Conservation (phyloP, 2,113 vertebrate genomes). For the Tinamus guttatus region DNA sequence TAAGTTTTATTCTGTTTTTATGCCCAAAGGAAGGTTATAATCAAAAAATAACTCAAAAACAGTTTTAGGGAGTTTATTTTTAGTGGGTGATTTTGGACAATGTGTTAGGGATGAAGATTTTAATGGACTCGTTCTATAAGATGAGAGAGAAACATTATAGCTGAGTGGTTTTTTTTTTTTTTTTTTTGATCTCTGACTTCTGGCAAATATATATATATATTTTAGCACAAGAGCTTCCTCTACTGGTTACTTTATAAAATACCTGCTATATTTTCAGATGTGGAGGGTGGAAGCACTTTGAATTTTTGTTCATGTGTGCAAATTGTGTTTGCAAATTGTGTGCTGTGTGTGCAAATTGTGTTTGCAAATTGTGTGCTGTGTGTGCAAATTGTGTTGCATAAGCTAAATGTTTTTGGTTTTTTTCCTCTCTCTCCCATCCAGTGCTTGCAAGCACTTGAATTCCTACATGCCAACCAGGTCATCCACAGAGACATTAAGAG, state of each 20-base stretch:
- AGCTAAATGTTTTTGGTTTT: background rate
- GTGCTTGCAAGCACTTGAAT: slow-evolving; percentile 98
- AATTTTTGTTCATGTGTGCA: background rate
- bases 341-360: background rate
- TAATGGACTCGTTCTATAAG: background rate
- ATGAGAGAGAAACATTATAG: background rate
- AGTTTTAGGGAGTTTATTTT: background rate
- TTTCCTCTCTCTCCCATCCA: slow-evolving; percentile 55
- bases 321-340: background rate
- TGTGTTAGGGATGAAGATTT: background rate
- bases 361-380: background rate
- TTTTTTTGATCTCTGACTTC: slow-evolving; percentile 11
- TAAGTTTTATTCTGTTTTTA: background rate
- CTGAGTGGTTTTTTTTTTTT: background rate
- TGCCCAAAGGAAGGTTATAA: background rate
- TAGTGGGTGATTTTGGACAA: background rate
- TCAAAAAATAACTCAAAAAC: background rate
- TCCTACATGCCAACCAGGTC: slow-evolving; percentile 97
- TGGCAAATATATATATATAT: background rate
- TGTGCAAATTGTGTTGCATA: background rate
- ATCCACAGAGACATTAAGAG: slow-evolving; percentile 99
- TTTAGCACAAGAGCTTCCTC: slow-evolving; percentile 49
- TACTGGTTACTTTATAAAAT: slow-evolving; percentile 19
- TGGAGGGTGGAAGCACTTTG: background rate
- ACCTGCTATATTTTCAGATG: background rate